Evolutionary conservation across 1,140 invertebrate species (phyloP).

Genomic region (Drosophila nebulosa): DNA sequence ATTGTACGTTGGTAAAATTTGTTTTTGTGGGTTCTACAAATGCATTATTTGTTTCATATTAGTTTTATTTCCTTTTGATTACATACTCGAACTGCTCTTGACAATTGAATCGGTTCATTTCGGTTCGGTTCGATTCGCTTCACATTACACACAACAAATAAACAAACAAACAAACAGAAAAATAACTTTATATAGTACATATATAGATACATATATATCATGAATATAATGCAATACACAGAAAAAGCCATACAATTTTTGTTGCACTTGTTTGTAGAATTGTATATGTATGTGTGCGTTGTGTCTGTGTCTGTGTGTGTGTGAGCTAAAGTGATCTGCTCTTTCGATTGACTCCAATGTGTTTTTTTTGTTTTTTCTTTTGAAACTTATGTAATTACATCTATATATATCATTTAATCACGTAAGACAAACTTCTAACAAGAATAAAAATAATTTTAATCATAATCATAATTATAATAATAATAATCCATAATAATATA

Average conservation of each 20-base stretch:
- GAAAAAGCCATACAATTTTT: neutral
- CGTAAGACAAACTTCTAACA: neutral
- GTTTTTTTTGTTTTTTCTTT: no score
- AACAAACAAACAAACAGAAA: slow-evolving; percentile 3
- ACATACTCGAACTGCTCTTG: neutral
- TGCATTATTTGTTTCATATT: neutral
- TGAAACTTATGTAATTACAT: slow-evolving; percentile 1
- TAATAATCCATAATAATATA: neutral
- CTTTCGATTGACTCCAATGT: neutral
- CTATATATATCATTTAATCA: slow-evolving; percentile 13
- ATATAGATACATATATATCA: slow-evolving; percentile 2
- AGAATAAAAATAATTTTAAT: neutral
- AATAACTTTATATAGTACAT: neutral
- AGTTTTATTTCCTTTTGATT: neutral
- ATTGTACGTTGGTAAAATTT: slow-evolving; percentile 34
- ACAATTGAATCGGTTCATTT: slow-evolving; percentile 9
- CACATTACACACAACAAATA: neutral
- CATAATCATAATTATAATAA: neutral
- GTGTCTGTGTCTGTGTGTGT: no score
- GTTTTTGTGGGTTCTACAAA: slow-evolving; percentile 11
- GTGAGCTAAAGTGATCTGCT: no score
- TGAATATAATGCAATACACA: neutral
- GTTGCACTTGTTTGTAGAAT: neutral
- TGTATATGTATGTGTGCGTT: neutral
- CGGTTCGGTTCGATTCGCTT: no score